Evolutionary conservation across 2,888 invertebrate genomes (phyloP).

Genomic region (Ernsta delagoae): DNA sequence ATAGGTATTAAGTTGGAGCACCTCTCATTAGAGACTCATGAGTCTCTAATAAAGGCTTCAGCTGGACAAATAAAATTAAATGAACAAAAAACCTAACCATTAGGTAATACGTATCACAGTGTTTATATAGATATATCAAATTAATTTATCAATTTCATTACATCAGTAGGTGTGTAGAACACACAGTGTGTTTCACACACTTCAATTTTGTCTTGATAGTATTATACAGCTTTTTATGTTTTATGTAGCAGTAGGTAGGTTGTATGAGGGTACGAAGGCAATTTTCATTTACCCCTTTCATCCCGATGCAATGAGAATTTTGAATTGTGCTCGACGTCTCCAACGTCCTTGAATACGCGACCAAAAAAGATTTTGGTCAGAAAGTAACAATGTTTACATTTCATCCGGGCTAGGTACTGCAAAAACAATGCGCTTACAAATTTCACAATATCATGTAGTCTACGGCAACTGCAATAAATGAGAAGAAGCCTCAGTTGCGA

Average conservation of each 20-base stretch:
- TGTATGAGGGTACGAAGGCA: background rate
- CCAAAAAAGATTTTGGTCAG: slow-evolving; percentile 28
- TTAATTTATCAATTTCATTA: too few species aligned
- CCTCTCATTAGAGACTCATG: too few species aligned
- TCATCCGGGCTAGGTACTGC: slow-evolving; percentile 40
- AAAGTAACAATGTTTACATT: slow-evolving; percentile 28
- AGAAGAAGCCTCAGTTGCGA: slow-evolving; percentile 65
- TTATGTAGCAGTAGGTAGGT: background rate
- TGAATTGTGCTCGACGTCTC: slow-evolving; percentile 14
- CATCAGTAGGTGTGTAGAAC: too few species aligned
- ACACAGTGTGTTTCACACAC: too few species aligned
- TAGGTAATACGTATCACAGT: too few species aligned
- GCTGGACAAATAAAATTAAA: too few species aligned
- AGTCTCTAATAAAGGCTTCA: too few species aligned
- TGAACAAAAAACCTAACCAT: too few species aligned
- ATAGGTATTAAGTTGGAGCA: too few species aligned
- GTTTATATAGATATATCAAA: too few species aligned
- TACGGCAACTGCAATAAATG: slow-evolving; percentile 58
- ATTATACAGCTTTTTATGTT: too few species aligned
- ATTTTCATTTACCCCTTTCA: background rate
- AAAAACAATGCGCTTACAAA: slow-evolving; percentile 69
- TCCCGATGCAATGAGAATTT: slow-evolving; percentile 13
- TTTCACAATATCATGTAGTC: slow-evolving; percentile 72
- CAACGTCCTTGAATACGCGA: slow-evolving; percentile 26
- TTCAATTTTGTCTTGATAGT: too few species aligned